These are phyloP conservation scores for Cyprinus carpio DNA, from an alignment of 2,113 vertebrate species.

Conservation along the genomic window DNA sequence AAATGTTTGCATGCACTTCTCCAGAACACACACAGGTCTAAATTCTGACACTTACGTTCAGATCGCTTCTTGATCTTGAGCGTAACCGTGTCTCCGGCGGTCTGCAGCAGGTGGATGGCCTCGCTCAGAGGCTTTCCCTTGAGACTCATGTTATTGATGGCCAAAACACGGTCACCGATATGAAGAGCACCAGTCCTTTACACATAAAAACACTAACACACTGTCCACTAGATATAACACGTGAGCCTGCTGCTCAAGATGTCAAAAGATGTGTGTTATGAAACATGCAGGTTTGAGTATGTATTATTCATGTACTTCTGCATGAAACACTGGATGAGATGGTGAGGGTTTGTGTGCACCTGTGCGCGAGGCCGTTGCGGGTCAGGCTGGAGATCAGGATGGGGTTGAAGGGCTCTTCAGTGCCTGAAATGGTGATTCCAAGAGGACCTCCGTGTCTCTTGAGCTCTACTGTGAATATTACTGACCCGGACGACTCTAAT, in stretches of 20 bases:
- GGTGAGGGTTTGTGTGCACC: constrained; percentile 71
- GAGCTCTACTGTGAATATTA: constrained; percentile 96
- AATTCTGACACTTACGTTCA: constrained; percentile 77
- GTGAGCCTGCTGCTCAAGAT: not conserved
- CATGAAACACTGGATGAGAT: not conserved
- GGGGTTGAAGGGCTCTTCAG: constrained; percentile 96
- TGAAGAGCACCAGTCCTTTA: constrained; percentile 94
- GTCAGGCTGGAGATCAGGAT: constrained; percentile 95
- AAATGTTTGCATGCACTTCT: not conserved
- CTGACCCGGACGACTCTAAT: constrained; percentile 90
- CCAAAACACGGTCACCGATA: constrained; percentile 90
- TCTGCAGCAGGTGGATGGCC: constrained; percentile 95
- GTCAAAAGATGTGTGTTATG: not conserved
- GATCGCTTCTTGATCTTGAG: constrained; percentile 95
- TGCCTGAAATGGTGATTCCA: constrained; percentile 97
- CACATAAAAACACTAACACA: not conserved
- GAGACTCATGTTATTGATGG: constrained; percentile 92
- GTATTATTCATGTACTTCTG: not conserved
- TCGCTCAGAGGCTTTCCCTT: constrained; percentile 96
- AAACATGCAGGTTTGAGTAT: not conserved
- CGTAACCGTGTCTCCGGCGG: constrained; percentile 93
- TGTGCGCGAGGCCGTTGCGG: constrained; percentile 93
- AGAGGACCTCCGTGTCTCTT: constrained; percentile 92
- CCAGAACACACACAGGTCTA: not conserved
- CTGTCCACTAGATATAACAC: not conserved